phyloP scores from a whole-genome alignment of 2,797 vertebrate genomes.

The Chiloscyllium punctatum region DNA sequence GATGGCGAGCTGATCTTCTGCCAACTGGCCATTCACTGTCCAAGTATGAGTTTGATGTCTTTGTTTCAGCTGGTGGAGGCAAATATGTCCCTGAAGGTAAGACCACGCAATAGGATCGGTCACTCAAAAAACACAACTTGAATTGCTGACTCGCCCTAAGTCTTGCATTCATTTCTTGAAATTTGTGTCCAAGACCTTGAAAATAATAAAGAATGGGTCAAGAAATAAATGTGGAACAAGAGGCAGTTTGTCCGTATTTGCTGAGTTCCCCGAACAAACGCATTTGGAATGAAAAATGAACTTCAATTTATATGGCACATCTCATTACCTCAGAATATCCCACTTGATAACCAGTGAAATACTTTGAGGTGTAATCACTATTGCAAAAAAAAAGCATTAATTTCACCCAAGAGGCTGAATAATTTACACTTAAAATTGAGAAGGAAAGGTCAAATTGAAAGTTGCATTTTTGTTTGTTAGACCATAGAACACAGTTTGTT shows the following conservation, averaged over 20 bases:
- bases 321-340: neutral
- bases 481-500: too few relatives aligned
- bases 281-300: neutral
- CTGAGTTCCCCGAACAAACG: neutral
- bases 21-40: constrained; percentile 62
- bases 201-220: neutral
- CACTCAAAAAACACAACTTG: neutral
- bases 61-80: constrained; percentile 84
- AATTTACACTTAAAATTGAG: neutral
- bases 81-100: constrained; percentile 82
- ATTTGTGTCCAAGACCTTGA: neutral
- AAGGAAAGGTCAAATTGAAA: neutral
- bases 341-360: neutral
- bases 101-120: constrained; percentile 38
- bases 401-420: neutral
- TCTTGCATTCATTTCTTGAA: neutral
- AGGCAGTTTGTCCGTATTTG: neutral
- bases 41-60: constrained; percentile 76
- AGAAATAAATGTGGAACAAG: neutral
- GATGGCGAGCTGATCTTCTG: constrained; percentile 73
- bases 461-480: neutral
- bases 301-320: neutral
- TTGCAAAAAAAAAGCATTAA: neutral
- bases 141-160: neutral
- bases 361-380: neutral